Conservation (phyloP, 1,140 invertebrate species). For the Oryctes rhinoceros region DNA sequence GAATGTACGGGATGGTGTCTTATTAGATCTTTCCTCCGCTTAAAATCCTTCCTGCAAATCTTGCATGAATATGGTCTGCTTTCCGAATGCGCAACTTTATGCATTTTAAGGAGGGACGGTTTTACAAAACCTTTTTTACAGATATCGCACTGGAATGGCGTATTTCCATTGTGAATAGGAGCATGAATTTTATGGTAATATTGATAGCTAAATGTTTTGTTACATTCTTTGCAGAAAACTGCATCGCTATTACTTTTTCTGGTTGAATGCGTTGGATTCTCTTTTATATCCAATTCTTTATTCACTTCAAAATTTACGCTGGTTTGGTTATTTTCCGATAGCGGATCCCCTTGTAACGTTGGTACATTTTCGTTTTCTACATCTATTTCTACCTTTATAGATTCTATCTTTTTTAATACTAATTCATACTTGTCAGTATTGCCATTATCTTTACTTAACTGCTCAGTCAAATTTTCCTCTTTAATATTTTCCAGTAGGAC, state of each 20-base stretch:
- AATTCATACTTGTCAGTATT: too few relatives aligned
- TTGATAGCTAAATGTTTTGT: neutral
- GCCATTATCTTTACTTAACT: too few relatives aligned
- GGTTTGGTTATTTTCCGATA: too few relatives aligned
- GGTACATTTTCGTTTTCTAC: too few relatives aligned
- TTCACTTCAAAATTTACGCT: neutral
- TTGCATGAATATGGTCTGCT: conserved; percentile 11
- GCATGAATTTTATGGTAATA: neutral
- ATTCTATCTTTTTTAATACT: too few relatives aligned
- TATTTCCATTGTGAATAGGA: neutral
- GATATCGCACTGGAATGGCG: neutral
- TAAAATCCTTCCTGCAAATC: neutral
- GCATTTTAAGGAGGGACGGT: neutral
- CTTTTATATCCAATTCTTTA: neutral
- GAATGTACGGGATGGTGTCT: too few relatives aligned
- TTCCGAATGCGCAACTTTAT: neutral
- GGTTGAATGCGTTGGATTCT: neutral
- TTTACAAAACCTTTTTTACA: neutral
- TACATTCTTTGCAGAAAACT: conserved; percentile 1
- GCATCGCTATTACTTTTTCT: neutral
- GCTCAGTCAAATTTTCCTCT: too few relatives aligned
- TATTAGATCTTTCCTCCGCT: too few relatives aligned
- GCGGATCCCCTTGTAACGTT: too few relatives aligned
- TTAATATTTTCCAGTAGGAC: too few relatives aligned
- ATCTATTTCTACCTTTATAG: too few relatives aligned